Evolutionary conservation across 2,113 vertebrate genomes (phyloP).

Genomic region (Lichenostomus cassidix): DNA sequence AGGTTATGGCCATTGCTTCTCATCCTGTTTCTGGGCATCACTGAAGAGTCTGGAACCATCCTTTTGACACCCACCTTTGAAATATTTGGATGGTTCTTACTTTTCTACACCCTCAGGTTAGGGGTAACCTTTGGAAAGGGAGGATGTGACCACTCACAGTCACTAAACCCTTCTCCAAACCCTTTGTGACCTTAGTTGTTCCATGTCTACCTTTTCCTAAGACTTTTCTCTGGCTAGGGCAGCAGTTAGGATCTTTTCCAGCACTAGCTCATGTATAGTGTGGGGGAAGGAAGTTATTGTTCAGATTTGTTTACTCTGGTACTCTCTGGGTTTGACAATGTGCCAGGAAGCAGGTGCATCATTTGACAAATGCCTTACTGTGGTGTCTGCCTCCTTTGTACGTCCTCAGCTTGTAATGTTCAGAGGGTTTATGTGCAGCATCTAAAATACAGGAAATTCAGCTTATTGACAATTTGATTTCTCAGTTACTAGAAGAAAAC

Average conservation of each 20-base stretch:
- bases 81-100: neutral
- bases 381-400: neutral
- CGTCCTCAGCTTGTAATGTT: neutral
- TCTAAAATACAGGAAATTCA: neutral
- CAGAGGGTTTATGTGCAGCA: neutral
- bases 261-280: neutral
- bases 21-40: neutral
- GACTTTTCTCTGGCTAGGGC: neutral
- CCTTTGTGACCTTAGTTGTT: neutral
- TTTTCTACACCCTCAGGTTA: neutral
- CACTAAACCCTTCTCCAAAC: neutral
- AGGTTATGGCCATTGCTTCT: neutral
- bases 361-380: neutral
- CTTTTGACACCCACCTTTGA: neutral
- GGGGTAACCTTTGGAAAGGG: neutral
- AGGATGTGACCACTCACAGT: neutral
- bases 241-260: neutral
- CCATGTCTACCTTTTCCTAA: neutral
- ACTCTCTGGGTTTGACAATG: neutral
- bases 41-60: neutral
- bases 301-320: neutral
- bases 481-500: neutral
- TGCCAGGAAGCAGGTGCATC: slow-evolving; percentile 6
- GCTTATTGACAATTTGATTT: neutral
- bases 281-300: neutral